Evolutionary conservation across 2,113 vertebrate species (phyloP).

Genomic region (Balaeniceps rex): DNA sequence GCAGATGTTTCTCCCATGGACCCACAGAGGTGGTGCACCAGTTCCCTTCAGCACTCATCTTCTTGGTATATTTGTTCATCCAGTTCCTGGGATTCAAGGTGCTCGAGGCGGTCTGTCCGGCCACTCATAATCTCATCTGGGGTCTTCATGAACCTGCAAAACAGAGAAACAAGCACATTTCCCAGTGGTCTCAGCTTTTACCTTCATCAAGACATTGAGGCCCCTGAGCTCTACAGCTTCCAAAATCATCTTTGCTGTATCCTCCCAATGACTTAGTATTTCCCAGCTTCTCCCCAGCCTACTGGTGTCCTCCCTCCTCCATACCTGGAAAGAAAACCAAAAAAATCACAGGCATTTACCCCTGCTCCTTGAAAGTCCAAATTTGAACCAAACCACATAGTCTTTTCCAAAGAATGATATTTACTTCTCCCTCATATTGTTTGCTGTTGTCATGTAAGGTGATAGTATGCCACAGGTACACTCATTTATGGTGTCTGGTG

Average conservation of each 20-base stretch:
- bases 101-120: conserved; percentile 92
- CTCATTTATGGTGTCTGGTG: background rate
- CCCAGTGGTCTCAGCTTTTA: background rate
- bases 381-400: background rate
- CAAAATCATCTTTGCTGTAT: background rate
- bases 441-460: background rate
- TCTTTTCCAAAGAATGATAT: background rate
- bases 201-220: background rate
- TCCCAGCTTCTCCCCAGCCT: background rate
- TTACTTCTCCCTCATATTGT: background rate
- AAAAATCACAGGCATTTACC: background rate
- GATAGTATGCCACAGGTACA: background rate
- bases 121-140: conserved; percentile 98
- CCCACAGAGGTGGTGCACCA: background rate
- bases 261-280: background rate
- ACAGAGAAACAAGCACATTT: background rate
- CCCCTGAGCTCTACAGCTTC: background rate
- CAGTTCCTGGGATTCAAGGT: conserved; percentile 93
- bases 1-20: background rate
- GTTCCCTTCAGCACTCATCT: conserved; percentile 87
- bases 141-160: conserved; percentile 95
- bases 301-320: background rate
- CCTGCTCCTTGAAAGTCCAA: background rate
- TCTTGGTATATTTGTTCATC: conserved; percentile 95
- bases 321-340: background rate